These are phyloP conservation scores for Ephydatia muelleri DNA, from an alignment of 37 sponge, comb jelly and placozoan genomes.

Conservation along the genomic window DNA sequence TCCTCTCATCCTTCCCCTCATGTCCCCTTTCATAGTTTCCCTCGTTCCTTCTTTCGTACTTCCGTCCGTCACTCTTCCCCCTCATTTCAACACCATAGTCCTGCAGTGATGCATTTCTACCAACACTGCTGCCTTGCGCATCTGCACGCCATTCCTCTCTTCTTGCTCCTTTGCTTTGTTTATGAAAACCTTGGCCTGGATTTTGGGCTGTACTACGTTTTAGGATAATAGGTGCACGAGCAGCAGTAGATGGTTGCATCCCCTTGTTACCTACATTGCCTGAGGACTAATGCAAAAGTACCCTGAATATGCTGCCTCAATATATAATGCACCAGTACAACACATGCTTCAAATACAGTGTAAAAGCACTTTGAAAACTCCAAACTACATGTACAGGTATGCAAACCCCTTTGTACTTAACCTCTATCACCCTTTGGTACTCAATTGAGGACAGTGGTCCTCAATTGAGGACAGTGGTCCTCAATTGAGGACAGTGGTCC, in stretches of 20 bases:
- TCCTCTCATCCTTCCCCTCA: neutral
- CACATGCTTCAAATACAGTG: neutral
- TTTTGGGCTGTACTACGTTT: neutral
- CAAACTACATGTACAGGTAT: too few relatives aligned
- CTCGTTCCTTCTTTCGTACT: neutral
- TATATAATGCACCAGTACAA: too few relatives aligned
- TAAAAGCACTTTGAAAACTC: too few relatives aligned
- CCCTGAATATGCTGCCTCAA: too few relatives aligned
- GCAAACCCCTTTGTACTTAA: too few relatives aligned
- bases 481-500: neutral
- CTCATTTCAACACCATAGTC: neutral
- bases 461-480: neutral
- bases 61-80: neutral
- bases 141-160: neutral
- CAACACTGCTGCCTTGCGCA: neutral
- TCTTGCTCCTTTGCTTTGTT: neutral
- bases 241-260: neutral
- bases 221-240: neutral
- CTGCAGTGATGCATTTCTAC: neutral
- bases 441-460: neutral
- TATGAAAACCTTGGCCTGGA: neutral
- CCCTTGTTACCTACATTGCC: neutral
- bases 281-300: neutral
- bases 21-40: neutral
- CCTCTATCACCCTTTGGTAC: too few relatives aligned